Percentiles rank a stretch among this genome's conserved stretches.
phyloP scores from a whole-genome alignment of 2,888 invertebrate genomes.

The Patella caerulea region DNA sequence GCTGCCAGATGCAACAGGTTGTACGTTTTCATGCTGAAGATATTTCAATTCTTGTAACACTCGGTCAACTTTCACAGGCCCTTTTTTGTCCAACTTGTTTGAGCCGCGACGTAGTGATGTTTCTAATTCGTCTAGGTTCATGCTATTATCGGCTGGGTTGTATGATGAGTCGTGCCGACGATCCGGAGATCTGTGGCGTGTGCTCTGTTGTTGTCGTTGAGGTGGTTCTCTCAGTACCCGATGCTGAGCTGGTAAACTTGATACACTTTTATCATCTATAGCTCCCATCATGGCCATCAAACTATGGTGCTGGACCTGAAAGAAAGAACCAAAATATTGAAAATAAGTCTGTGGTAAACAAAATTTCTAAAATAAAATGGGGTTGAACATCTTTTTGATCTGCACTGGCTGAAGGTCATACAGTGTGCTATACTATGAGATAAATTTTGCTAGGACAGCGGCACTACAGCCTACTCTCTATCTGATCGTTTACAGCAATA shows the following conservation, averaged over 20 bases:
- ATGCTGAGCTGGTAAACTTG: slow-evolving; percentile 10
- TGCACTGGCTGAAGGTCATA: too few species aligned
- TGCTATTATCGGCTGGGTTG: slow-evolving; percentile 14
- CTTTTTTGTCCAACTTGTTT: slow-evolving; percentile 25
- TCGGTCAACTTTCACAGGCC: slow-evolving; percentile 36
- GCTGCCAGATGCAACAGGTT: slow-evolving; percentile 20
- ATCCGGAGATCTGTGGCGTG: background rate
- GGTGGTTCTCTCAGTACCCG: slow-evolving; percentile 14
- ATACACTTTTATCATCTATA: slow-evolving; percentile 45
- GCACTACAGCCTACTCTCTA: too few species aligned
- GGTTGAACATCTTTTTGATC: too few species aligned
- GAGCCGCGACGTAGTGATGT: background rate
- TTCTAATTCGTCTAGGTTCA: slow-evolving; percentile 20
- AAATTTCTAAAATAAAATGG: too few species aligned
- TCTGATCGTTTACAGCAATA: too few species aligned
- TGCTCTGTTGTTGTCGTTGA: slow-evolving; percentile 19
- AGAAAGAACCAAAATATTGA: slow-evolving; percentile 1
- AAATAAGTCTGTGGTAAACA: too few species aligned
- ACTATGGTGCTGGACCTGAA: slow-evolving; percentile 64
- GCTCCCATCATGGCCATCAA: slow-evolving; percentile 67
- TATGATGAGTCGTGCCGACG: background rate
- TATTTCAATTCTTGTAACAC: slow-evolving; percentile 53
- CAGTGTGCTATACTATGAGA: too few species aligned
- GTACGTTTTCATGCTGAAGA: slow-evolving; percentile 41
- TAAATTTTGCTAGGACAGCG: too few species aligned